These are phyloP conservation scores for Cryptoblepharus egeriae DNA, from an alignment of 2,797 vertebrate genomes.

Conservation along the genomic window DNA sequence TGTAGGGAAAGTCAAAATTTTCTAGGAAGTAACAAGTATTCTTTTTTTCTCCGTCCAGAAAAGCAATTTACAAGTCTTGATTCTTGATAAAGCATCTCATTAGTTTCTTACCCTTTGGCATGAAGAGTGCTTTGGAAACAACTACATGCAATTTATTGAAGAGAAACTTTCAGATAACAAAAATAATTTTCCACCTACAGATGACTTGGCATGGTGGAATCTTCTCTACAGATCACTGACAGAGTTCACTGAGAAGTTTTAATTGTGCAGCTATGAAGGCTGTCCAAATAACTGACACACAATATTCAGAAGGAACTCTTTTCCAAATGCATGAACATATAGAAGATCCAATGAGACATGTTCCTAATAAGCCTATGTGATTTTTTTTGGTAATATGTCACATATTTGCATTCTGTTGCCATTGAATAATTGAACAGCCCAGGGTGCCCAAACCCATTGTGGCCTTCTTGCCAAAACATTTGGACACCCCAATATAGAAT, in stretches of 20 bases:
- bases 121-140: neutral
- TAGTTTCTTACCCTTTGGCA: neutral
- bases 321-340: neutral
- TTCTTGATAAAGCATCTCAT: slow-evolving; percentile 38
- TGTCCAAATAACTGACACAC: neutral
- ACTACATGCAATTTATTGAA: slow-evolving; percentile 12
- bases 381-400: slow-evolving; percentile 1
- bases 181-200: neutral
- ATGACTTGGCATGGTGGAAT: neutral
- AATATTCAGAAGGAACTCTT: neutral
- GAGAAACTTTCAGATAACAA: slow-evolving; percentile 11
- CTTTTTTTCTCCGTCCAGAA: neutral
- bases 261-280: slow-evolving; percentile 1
- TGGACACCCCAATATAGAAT: neutral
- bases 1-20: slow-evolving; percentile 31
- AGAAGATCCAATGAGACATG: neutral
- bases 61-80: slow-evolving; percentile 24
- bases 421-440: no score
- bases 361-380: neutral
- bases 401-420: neutral
- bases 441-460: no score
- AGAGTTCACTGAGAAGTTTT: neutral
- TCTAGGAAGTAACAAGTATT: neutral
- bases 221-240: neutral
- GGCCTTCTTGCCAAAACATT: no score